These are phyloP conservation scores for Enhydra lutris DNA, from an alignment of 2,113 vertebrate genomes.

Conservation along the genomic window DNA sequence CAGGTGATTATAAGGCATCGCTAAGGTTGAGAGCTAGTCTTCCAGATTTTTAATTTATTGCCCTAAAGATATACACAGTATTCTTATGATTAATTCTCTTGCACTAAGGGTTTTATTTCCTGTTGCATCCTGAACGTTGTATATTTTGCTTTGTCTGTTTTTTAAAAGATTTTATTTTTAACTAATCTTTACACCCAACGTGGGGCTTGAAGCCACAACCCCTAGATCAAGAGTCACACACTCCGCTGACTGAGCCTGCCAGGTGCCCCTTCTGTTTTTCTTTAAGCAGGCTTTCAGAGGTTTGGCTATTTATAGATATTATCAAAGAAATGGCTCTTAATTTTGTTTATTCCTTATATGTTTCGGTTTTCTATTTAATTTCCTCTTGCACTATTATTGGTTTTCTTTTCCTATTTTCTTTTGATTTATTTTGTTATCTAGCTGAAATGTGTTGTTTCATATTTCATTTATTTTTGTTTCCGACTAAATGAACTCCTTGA, in stretches of 20 bases:
- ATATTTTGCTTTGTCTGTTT: background rate
- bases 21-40: background rate
- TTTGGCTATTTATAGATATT: conserved; percentile 18
- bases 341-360: conserved; percentile 24
- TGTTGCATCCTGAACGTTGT: conserved; percentile 3
- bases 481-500: conserved; percentile 20
- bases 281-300: conserved; percentile 16
- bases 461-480: background rate
- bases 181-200: background rate
- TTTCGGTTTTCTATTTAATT: conserved; percentile 15
- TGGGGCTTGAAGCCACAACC: background rate
- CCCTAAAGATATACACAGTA: background rate
- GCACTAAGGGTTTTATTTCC: background rate
- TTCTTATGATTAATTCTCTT: background rate
- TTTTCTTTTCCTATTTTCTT: conserved; percentile 15
- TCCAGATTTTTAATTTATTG: conserved; percentile 22
- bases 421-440: conserved; percentile 7
- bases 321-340: conserved; percentile 22
- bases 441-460: background rate
- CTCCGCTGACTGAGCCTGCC: background rate
- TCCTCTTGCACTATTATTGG: background rate
- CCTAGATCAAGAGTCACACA: background rate
- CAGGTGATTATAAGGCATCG: background rate
- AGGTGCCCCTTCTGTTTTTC: background rate
- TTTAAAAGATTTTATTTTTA: background rate